Evolutionary conservation across 2,797 vertebrate genomes (phyloP), one percentile per base, ranked within the genome.

Genomic region (Sebastes vulpes): DNA sequence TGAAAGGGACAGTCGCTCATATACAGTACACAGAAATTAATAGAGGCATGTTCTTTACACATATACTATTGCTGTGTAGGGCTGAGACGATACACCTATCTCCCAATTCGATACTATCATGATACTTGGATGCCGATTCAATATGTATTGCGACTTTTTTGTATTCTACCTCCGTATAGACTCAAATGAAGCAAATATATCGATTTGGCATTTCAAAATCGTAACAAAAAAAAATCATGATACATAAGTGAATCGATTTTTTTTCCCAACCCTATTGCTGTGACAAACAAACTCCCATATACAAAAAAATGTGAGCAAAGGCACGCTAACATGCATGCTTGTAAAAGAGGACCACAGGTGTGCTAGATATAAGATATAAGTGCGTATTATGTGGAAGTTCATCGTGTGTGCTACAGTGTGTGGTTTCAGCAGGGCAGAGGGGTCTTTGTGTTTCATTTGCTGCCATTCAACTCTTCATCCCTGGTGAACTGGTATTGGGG

Each of bases 401-500:
- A 72, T 68, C 26, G 32, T 23, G 70, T 42, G 64, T n/a, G 68
- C 48, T 69, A 31, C 77, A 68, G 83, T 64, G 77, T 77, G 81
- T 52, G 65, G 75, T 65, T 85, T 54, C 65, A 61, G 75, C 75
- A 72, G 69, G 58, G 65, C 59, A 74, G 56, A 52, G 74, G 67
- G 65, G 74, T 75, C 70, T 90, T 72, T 85, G 75, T 79, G 68
- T 78, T 87, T 77, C 72, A 71, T 86, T 79, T 66, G 20, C 69
- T 85, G 53, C 78, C 83, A 89, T 89, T 91, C 85, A 87, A 66
- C 53, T 86, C 69, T 66, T 82, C 66, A 72, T 85, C 73, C 64
- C 73, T n/a, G 73, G 67, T 38, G 21, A 84, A 89, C 88, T 77
- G 71, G 72, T 85, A 89, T 80, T 87, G 86, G 85, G 91, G 87